Percentiles rank a stretch among this genome's conserved stretches.
phyloP scores from a whole-genome alignment of 1,140 invertebrate genomes.

The Dufourea novaeangliae region DNA sequence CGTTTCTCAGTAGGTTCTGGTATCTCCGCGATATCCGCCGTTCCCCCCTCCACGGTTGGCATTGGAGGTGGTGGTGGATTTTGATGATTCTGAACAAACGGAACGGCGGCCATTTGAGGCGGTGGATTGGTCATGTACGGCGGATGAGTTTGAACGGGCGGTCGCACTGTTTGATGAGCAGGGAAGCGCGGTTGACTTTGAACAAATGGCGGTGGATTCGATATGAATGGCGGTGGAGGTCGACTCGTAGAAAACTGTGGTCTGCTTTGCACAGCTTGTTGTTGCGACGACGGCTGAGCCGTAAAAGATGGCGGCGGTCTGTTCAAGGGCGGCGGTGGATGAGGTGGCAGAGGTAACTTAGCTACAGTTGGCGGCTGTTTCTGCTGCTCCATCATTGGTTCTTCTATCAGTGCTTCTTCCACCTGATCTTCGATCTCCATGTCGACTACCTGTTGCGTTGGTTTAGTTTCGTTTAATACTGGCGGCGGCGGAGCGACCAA shows the following conservation, averaged over 20 bases:
- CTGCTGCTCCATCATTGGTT: conserved; percentile 64
- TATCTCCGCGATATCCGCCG: conserved; percentile 68
- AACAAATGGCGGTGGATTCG: conserved; percentile 72
- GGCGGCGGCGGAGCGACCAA: conserved; percentile 77
- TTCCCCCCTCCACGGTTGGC: conserved; percentile 36
- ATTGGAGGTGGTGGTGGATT: conserved; percentile 76
- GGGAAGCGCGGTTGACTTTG: conserved; percentile 61
- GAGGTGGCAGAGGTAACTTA: conserved; percentile 52
- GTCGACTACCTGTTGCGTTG: conserved; percentile 74
- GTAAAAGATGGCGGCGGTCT: conserved; percentile 55
- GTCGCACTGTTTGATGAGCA: conserved; percentile 57
- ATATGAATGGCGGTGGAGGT: conserved; percentile 59
- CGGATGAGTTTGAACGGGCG: conserved; percentile 41
- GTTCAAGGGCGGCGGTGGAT: conserved; percentile 53
- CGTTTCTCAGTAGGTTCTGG: conserved; percentile 74
- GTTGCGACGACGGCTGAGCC: conserved; percentile 2
- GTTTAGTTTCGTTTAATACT: conserved; percentile 69
- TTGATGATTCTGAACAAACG: conserved; percentile 65
- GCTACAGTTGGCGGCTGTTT: conserved; percentile 55
- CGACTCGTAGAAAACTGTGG: conserved; percentile 62
- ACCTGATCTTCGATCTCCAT: conserved; percentile 82
- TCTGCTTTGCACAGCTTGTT: conserved; percentile 42
- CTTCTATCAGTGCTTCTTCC: conserved; percentile 76
- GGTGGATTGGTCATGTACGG: conserved; percentile 58
- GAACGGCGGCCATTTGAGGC: conserved; percentile 39